Evolutionary conservation across 2,888 invertebrate species (phyloP), one percentile per base, ranked within the genome.

Genomic region (Epirrhoe tristata): DNA sequence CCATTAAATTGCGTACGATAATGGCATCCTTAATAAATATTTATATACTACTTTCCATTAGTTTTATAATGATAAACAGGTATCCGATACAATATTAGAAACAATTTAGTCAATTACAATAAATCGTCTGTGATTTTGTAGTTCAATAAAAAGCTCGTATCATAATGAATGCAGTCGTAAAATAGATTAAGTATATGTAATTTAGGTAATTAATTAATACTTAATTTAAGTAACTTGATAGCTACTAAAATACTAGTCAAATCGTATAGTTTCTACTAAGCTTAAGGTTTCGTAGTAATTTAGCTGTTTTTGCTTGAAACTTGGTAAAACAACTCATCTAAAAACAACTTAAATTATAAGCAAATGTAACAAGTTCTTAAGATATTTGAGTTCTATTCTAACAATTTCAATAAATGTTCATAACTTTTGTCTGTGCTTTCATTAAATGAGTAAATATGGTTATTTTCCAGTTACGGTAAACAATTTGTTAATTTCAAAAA

Each of bases 81-180:
- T 14, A 48, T 16, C 5, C 48, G 48, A 16, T 16, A 48, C 48
- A 48, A 48, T 12, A 39, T 43, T 52, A 54, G 16, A 46, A 32
- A 46, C 43, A 32, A 46, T n/a, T 52, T 58, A 6, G 24, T 59
- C 43, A 16, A 52, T 59, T 17, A 14, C 32, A 43, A 43, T 60
- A 60, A 53, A 60, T 60, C 31, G 14, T 14, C 16, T 14, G 14
- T 14, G 14, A 46, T 60, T 58, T 46, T 14, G 53, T 54, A 54
- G 53, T 32, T 54, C 53, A 60, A 46, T 60, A 60, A 60, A 43
- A 16, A 43, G 53, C 12, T 60, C 32, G 60, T 54, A 60, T 60
- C 43, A 59, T 52, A 54, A 60, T 53, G 46, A 46, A 60, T 59
- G 53, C 60, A 60, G 43, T 16, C 60, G 46, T 60, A 53, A 54